Evolutionary conservation across 2,113 vertebrate genomes (phyloP).

Genomic region (Columba livia): DNA sequence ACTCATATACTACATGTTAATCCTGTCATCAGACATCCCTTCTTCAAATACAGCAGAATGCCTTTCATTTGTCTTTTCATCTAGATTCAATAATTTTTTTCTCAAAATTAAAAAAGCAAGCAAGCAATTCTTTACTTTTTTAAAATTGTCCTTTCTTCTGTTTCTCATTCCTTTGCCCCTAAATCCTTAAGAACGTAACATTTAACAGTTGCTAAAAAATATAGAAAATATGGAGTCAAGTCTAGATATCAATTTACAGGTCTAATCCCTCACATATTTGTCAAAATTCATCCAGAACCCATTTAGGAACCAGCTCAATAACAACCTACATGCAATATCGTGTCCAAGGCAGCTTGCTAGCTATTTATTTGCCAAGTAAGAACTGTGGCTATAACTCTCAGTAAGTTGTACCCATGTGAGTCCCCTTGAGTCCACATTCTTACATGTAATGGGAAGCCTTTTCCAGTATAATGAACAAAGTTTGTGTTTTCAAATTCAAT

Average conservation of each 20-base stretch:
- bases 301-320: neutral
- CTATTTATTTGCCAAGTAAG: neutral
- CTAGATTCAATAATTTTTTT: neutral
- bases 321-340: neutral
- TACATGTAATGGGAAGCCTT: accelerated
- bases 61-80: neutral
- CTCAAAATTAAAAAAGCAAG: neutral
- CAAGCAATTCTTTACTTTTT: neutral
- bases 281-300: neutral
- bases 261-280: neutral
- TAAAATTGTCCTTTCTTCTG: neutral
- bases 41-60: neutral
- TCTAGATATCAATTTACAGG: neutral
- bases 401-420: neutral
- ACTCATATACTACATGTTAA: neutral
- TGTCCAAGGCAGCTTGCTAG: neutral
- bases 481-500: neutral
- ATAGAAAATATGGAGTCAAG: neutral
- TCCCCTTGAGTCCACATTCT: neutral
- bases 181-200: neutral
- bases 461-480: neutral
- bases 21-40: neutral
- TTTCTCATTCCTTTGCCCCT: neutral
- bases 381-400: neutral
- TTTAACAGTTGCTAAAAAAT: neutral